These are phyloP conservation scores for Drosophila ambigua DNA, from an alignment of 1,140 invertebrate species.

Conservation along the genomic window DNA sequence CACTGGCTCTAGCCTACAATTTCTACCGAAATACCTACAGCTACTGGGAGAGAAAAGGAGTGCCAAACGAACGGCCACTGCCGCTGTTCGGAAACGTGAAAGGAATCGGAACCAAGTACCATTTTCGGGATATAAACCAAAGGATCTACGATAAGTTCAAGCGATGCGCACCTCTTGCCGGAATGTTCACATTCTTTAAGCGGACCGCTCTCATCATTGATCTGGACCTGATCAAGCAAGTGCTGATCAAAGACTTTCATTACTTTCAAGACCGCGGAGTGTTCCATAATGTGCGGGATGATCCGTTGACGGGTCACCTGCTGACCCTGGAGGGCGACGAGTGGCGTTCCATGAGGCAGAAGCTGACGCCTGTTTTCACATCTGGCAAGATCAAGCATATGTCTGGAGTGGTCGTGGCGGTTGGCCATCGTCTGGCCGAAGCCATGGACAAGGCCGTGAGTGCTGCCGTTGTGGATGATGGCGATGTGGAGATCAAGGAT, in stretches of 20 bases:
- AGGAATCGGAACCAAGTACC: slow-evolving; percentile 38
- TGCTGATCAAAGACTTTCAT: slow-evolving; percentile 79
- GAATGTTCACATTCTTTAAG: slow-evolving; percentile 62
- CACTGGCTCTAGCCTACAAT: slow-evolving; percentile 26
- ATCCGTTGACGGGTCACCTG: slow-evolving; percentile 85
- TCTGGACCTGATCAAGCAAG: slow-evolving; percentile 66
- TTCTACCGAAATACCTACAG: slow-evolving; percentile 59
- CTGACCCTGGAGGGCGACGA: slow-evolving; percentile 84
- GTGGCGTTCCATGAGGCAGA: slow-evolving; percentile 85
- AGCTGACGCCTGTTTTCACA: slow-evolving; percentile 86
- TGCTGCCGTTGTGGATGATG: slow-evolving; percentile 51
- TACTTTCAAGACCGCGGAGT: slow-evolving; percentile 83
- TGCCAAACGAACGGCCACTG: slow-evolving; percentile 73
- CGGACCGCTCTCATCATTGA: slow-evolving; percentile 50
- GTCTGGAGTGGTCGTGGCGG: slow-evolving; percentile 79
- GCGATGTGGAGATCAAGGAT: slow-evolving; percentile 86
- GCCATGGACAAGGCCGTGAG: slow-evolving; percentile 34
- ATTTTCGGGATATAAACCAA: slow-evolving; percentile 57
- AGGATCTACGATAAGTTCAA: slow-evolving; percentile 75
- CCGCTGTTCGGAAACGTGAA: slow-evolving; percentile 75
- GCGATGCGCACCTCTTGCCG: slow-evolving; percentile 49
- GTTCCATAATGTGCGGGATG: slow-evolving; percentile 84
- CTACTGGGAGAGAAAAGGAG: slow-evolving; percentile 81
- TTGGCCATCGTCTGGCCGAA: slow-evolving; percentile 59
- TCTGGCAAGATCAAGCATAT: slow-evolving; percentile 86